A percentile compares a stretch with the other conserved stretches of the same genome.
These are phyloP conservation scores for Betta splendens DNA, from an alignment of 2,797 vertebrate species.

Conservation along the genomic window DNA sequence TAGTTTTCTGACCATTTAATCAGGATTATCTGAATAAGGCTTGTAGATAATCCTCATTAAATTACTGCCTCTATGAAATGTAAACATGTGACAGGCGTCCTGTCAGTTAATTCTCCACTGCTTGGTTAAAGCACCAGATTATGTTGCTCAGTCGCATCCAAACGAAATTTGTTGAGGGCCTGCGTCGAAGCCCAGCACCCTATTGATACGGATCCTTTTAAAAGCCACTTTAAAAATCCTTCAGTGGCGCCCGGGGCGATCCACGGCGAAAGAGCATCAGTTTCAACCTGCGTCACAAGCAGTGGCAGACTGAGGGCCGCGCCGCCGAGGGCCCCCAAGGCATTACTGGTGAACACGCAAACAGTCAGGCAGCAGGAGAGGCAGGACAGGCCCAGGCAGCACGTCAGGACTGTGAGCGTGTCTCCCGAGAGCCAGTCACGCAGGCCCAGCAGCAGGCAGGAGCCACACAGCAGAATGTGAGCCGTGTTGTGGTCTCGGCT, in stretches of 20 bases:
- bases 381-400: slow-evolving; percentile 77
- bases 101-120: background rate
- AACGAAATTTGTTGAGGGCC: slow-evolving; percentile 69
- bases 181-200: slow-evolving; percentile 77
- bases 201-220: slow-evolving; percentile 69
- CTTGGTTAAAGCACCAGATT: slow-evolving; percentile 29
- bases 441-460: slow-evolving; percentile 71
- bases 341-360: slow-evolving; percentile 78
- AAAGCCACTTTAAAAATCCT: slow-evolving; percentile 59
- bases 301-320: slow-evolving; percentile 77
- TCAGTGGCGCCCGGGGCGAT: slow-evolving; percentile 50
- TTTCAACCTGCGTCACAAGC: slow-evolving; percentile 53
- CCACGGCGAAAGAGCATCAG: slow-evolving; percentile 36
- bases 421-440: slow-evolving; percentile 77
- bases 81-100: background rate
- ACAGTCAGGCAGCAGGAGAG: slow-evolving; percentile 81
- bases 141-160: slow-evolving; percentile 69
- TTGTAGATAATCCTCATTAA: slow-evolving; percentile 4
- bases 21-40: too few relatives aligned
- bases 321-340: slow-evolving; percentile 69
- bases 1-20: too few relatives aligned
- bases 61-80: slow-evolving; percentile 2
- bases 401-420: slow-evolving; percentile 71
- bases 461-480: slow-evolving; percentile 73
- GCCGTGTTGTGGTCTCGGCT: slow-evolving; percentile 80